A percentile compares a stretch with the other conserved stretches of the same genome.
Conservation (phyloP, 2,113 vertebrate genomes). For the Strigops habroptila region DNA sequence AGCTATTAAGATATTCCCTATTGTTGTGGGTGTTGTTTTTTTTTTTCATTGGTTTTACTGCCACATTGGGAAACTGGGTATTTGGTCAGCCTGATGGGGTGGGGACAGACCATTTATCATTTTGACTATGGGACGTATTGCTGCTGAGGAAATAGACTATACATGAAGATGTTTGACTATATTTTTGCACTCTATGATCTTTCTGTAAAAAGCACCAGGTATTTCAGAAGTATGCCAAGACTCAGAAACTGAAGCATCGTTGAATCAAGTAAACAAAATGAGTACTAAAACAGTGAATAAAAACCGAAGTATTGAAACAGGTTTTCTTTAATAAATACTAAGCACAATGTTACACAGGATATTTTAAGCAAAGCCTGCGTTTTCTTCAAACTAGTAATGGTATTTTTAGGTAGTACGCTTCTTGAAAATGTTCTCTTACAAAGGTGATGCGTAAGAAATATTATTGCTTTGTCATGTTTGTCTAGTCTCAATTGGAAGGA, state of each 20-base stretch:
- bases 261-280: background rate
- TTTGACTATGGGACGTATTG: background rate
- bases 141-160: background rate
- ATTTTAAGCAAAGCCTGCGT: background rate
- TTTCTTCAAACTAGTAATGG: background rate
- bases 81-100: background rate
- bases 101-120: background rate
- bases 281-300: background rate
- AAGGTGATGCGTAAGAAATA: background rate
- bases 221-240: background rate
- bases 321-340: background rate
- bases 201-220: background rate
- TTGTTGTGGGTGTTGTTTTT: accelerated
- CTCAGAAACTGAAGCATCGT: background rate
- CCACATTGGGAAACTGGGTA: background rate
- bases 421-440: background rate
- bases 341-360: accelerated
- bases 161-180: background rate
- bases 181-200: background rate
- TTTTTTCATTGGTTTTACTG: background rate
- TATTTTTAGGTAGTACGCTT: background rate
- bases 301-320: background rate
- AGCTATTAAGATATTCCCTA: background rate
- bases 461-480: background rate
- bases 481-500: background rate